These are phyloP conservation scores for Pocota personata DNA, from an alignment of 2,888 invertebrate genomes.

Conservation along the genomic window DNA sequence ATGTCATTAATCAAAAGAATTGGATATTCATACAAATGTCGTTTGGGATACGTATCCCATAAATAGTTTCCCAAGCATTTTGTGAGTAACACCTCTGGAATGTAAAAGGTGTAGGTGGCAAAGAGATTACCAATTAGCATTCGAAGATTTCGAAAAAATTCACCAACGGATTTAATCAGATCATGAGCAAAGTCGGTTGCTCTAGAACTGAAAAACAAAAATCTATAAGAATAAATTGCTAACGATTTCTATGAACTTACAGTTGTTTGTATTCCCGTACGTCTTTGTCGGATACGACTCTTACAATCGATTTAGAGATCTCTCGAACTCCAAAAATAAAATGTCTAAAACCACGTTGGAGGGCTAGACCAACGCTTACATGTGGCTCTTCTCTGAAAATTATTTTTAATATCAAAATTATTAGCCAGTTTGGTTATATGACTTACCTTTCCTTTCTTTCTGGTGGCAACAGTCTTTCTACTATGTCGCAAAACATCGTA, in stretches of 20 bases:
- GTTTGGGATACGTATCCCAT: constrained; percentile 66
- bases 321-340: constrained; percentile 75
- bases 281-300: constrained; percentile 75
- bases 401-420: background rate
- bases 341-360: constrained; percentile 75
- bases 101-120: constrained; percentile 75
- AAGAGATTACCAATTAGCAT: constrained; percentile 62
- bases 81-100: constrained; percentile 75
- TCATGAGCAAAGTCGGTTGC: constrained; percentile 74
- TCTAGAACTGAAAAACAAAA: constrained; percentile 60
- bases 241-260: constrained; percentile 51
- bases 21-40: constrained; percentile 75
- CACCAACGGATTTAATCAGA: constrained; percentile 65
- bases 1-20: constrained; percentile 74
- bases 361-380: constrained; percentile 41
- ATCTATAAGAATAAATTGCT: background rate
- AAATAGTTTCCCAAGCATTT: constrained; percentile 75
- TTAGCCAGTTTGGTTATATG: background rate
- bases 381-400: constrained; percentile 60
- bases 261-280: constrained; percentile 75
- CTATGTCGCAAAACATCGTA: constrained; percentile 68
- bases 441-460: constrained; percentile 60
- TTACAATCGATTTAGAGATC: constrained; percentile 75
- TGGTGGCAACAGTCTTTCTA: constrained; percentile 74
- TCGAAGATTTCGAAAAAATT: constrained; percentile 74